Evolutionary conservation across 2,888 invertebrate species (phyloP), one percentile per base, ranked within the genome.

Genomic region (Formica aserva): DNA sequence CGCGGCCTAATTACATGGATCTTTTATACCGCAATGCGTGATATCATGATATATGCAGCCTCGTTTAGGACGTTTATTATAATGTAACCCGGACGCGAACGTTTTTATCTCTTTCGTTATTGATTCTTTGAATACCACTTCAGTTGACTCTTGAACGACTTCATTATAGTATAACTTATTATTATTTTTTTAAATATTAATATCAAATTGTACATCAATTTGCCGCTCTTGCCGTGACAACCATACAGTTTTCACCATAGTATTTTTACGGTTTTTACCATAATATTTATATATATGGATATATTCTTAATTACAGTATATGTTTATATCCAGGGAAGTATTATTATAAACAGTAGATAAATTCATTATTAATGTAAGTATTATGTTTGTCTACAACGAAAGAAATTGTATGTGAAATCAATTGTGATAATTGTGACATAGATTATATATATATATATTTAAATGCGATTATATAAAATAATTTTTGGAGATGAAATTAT

Each of bases 1-100:
- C 80, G 62, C 66, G 80, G 60, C 72, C 55, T 85, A 74, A 85
- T 85, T 85, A 78, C 77, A 84, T 60, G 85, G 48, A 35, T 80
- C 52, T 74, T 63, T 62, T 60, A 62, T 38, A 35, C 32, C 35
- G 32, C 69, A 62, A 62, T 9, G 15, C n/a, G 26, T n/a, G 45
- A 65, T 60, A 85, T 82, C 55, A 35, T 78, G 71, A 71, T 35
- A 9, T 26, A 60, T 32, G 45, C 29, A 3, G 13, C 45, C 9
- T 67, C 55, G 13, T 35, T 35, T 69, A 38, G 38, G 22, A 4
- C 0, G 9, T 35, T 55, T 15, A 22, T 55, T 6, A 22, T 72
- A 60, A 57, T 35, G 72, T 60, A 72, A 67, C 69, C 11, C 15
- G 9, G 67, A 48, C 22, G 32, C 22, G 5, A n/a, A 66, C 15